Base-by-base conservation (phyloP, 2,797 vertebrate species). In the Gadopsis bispinosus region DNA sequence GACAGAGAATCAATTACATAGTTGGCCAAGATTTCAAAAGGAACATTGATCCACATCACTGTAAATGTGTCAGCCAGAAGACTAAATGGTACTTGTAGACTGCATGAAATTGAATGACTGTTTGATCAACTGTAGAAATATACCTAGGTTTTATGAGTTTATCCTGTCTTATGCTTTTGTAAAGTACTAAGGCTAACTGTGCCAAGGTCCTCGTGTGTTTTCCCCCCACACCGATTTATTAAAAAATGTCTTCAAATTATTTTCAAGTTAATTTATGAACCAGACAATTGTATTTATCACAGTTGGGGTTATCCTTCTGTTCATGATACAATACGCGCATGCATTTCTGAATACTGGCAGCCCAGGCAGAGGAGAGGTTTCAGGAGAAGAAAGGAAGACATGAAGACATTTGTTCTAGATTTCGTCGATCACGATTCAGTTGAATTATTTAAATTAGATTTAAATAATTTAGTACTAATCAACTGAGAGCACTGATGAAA, bases 91-190 rank as follows among this genome's bases (percentile, higher is more conserved):
- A 43, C 53, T n/a, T n/a, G 41, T 12, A 59, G 6, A 31, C 22
- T 29, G 47, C 47, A 43, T 61, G 55, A 53, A 71, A 61, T 41
- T 69, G 54, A 69, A 14, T 33, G 17, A 56, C 43, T 70, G 16
- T 22, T 50, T 20, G n/a, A 65, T 29, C 10, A 39, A 11, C 31
- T 29, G 37, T 14, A 53, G 29, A 20, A 22, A 59, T 31, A 50
- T 16, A 29, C 14, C 37, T 39, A 39, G 37, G 37, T 39, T 10
- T 39, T 39, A 3, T 19, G 33, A 54, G 12, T 55, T 56, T 43
- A 73, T 47, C 11, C 31, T 1, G n/a, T 29, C 1, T 41, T 19
- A 20, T 20, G 13, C 13, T 8, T 22, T 11, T 58, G 14, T 19
- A 22, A 59, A 33, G 31, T 13, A 11, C 3, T 61, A 26, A 35